Evolutionary conservation across 64 coral and sea anemone genomes (phyloP).

Genomic region (Dendrophyllia cribrosa): DNA sequence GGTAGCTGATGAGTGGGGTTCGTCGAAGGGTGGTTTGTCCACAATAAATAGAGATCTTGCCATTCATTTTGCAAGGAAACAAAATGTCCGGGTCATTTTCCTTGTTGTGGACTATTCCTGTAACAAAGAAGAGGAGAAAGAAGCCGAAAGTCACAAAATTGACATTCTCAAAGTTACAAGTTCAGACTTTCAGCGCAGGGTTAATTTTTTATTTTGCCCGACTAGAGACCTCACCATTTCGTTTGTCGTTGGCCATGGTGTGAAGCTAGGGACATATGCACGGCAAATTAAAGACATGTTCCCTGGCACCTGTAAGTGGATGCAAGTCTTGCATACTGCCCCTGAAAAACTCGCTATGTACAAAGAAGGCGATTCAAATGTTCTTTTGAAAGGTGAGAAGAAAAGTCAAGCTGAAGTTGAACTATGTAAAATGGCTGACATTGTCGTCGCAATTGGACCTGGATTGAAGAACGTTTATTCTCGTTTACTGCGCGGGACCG

Average conservation of each 20-base stretch:
- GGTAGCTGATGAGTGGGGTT: neutral
- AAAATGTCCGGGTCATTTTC: slow-evolving; percentile 9
- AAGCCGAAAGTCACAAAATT: neutral
- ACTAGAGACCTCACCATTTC: neutral
- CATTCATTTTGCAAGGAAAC: neutral
- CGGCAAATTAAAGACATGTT: neutral
- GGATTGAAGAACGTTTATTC: neutral
- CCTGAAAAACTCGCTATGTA: neutral
- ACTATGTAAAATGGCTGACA: neutral
- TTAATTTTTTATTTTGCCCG: neutral
- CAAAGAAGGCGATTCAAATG: neutral
- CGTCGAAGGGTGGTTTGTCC: neutral
- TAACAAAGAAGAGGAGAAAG: neutral
- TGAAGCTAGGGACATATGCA: slow-evolving; percentile 9
- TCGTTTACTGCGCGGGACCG: neutral
- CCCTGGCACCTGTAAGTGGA: slow-evolving; percentile 2
- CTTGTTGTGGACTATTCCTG: neutral
- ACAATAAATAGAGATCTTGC: slow-evolving; percentile 39
- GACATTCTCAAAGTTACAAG: neutral
- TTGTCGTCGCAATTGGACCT: neutral
- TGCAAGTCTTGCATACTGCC: slow-evolving; percentile 28
- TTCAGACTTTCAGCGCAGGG: too few relatives aligned
- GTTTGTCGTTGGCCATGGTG: slow-evolving; percentile 29
- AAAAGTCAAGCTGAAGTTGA: slow-evolving; percentile 7
- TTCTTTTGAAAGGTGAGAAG: neutral